These are phyloP conservation scores for Eptesicus fuscus DNA, from an alignment of 2,113 vertebrate genomes.

Conservation along the genomic window DNA sequence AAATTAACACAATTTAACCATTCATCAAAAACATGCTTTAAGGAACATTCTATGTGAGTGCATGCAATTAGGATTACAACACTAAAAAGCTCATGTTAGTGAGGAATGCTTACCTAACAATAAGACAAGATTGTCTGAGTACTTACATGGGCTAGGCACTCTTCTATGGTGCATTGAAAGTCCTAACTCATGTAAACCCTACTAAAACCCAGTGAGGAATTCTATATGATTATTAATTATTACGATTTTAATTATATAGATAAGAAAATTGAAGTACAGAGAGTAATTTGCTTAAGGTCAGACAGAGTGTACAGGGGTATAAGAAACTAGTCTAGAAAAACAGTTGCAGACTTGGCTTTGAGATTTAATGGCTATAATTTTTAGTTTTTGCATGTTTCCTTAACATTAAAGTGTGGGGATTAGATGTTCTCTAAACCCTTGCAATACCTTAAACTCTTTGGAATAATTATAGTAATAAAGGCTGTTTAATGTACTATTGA, in stretches of 20 bases:
- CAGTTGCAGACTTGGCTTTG: not conserved
- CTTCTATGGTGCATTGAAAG: not conserved
- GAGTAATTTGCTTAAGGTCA: not conserved
- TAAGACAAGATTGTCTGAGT: not conserved
- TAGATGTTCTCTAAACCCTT: not conserved
- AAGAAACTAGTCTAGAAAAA: not conserved
- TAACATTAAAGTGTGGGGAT: not conserved
- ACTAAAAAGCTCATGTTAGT: not conserved
- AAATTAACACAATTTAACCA: not conserved
- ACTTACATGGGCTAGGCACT: not conserved
- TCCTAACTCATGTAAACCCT: not conserved
- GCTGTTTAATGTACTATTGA: not conserved
- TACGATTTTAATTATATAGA: not conserved
- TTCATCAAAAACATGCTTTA: not conserved
- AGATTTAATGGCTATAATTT: not conserved
- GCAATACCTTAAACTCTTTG: not conserved
- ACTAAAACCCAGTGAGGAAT: not conserved
- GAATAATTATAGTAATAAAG: not conserved
- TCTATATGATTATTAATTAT: not conserved
- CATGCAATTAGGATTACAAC: not conserved
- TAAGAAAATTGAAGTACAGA: not conserved
- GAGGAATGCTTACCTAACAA: not conserved
- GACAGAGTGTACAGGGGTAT: not conserved
- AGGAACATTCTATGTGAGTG: not conserved
- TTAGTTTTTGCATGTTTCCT: not conserved